Evolutionary conservation across 2,113 vertebrate genomes (phyloP), one percentile per base, ranked within the genome.

Genomic region (Noctilio leporinus): DNA sequence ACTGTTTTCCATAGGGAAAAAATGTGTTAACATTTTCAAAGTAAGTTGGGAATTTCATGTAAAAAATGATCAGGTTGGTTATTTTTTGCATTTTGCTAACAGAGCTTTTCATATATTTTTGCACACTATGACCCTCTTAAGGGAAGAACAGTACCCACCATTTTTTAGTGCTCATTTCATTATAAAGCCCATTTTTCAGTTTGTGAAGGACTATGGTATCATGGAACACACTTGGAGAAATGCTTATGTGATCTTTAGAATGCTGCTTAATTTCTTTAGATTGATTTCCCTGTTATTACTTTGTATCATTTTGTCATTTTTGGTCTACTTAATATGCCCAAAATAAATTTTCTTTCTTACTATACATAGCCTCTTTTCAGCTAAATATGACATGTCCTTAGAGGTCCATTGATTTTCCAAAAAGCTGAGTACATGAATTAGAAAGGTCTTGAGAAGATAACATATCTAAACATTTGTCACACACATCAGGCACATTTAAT

Each of bases 291-390:
- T 64, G 40, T 76, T 95, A 5, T 69, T 91, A 45, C 72, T 88
- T 95, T 89, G 40, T 47, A 40, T 81, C 28, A 28, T 38, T 69
- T 57, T 49, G 51, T 55, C 45, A 64, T 55, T 83, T 86, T 76
- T 45, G n/a, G 30, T 70, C 10, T 94, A 35, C 47, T 86, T 57
- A 26, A 47, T 55, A 51, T 26, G 19, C 49, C 12, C 43, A 33
- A 70, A 96, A 33, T 93, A 40, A 93, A n/a, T 83, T 96, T 95
- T 91, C 20, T 96, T 86, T 88, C 45, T 80, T 16, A 59, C 11
- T 93, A 67, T 47, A 49, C 35, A 49, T 7, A 86, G 20, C 28
- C 49, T 85, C 57, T 64, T 77, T 59, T 85, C 20, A 69, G 43
- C 72, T 91, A 88, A 73, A 70, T 73, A 75, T 89, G 62, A 45